Base-by-base conservation (phyloP, 2,113 vertebrate species). In the Neodon shergylaensis region DNA sequence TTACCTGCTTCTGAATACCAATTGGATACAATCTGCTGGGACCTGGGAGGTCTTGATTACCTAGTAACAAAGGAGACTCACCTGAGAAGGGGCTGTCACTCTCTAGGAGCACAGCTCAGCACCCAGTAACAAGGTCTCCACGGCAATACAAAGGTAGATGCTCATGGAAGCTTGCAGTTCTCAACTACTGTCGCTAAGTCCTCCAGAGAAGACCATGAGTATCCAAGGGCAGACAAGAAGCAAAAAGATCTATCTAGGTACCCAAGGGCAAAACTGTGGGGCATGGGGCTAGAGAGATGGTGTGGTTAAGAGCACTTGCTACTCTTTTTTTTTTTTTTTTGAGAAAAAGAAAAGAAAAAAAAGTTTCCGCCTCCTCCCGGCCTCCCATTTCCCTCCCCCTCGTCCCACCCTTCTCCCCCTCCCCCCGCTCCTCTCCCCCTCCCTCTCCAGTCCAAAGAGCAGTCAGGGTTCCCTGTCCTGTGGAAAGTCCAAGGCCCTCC, bases 11-110 rank as follows among this genome's bases (percentile, higher is more conserved):
- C 92, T 89, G 66, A 47, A 47, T 65, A 49, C 36, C 16, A 47
- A 82, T 10, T 72, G 31, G 72, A 33, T 31, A 42, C 26, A 36
- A n/a, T 84, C 8, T 58, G 22, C 42, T 26, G 44, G 58, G 12
- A 63, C 83, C 74, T 19, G 9, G 12, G 58, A 92, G 31, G 81
- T 61, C 74, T 63, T 0, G 0, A 76, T 92, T 70, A 90, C 88
- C 95, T 82, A 74, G 87, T 52, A 96, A 95, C 68, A 22, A 61
- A 44, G 0, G 8, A 94, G 84, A 26, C 39, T 82, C 88, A 90
- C 88, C 88, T 95, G 85, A 21, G 54, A 47, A 4, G 1, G 44
- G 73, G 31, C 81, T 2, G 0, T 44, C 65, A 31, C 79, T 65
- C 73, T 84, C 39, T 14, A 19, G 72, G 72, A 95, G 61, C 66